Evolutionary conservation across 2,888 invertebrate species (phyloP).

Genomic region (Nasonovia ribisnigri): DNA sequence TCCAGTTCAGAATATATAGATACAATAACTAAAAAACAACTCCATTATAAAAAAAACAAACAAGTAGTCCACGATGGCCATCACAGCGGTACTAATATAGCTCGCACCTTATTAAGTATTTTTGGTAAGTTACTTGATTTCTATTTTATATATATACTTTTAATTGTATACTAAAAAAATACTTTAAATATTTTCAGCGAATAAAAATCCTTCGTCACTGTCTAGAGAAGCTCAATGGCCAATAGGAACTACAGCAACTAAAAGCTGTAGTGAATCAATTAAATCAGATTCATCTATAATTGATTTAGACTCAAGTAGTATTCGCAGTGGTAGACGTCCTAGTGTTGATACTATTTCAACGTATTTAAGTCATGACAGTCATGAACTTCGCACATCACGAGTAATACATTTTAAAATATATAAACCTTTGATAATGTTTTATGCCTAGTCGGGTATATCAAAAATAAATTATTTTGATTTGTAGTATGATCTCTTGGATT

Average conservation of each 20-base stretch:
- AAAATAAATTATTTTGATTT: constrained; percentile 45
- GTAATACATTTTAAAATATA: constrained; percentile 65
- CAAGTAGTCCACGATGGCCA: constrained; percentile 69
- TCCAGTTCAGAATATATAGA: constrained; percentile 56
- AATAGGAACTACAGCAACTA: constrained; percentile 45
- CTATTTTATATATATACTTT: neutral
- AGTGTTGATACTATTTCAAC: constrained; percentile 91
- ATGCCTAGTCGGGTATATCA: neutral
- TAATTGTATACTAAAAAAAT: neutral
- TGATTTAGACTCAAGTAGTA: constrained; percentile 78
- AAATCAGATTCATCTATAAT: constrained; percentile 65
- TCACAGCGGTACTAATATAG: constrained; percentile 75
- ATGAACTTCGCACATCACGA: constrained; percentile 71
- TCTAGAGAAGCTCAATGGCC: constrained; percentile 56
- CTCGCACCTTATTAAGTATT: constrained; percentile 85
- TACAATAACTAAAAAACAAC: constrained; percentile 50
- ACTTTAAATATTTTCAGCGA: constrained; percentile 47
- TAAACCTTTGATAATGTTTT: neutral
- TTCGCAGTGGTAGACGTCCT: constrained; percentile 82
- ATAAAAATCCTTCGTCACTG: constrained; percentile 56
- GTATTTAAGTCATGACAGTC: constrained; percentile 87
- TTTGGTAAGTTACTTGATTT: constrained; percentile 74
- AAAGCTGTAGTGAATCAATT: constrained; percentile 55
- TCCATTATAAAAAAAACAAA: constrained; percentile 54
- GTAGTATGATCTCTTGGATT: constrained; percentile 77